Base-by-base conservation (phyloP, 2,113 vertebrate genomes). In the Gavia stellata region DNA sequence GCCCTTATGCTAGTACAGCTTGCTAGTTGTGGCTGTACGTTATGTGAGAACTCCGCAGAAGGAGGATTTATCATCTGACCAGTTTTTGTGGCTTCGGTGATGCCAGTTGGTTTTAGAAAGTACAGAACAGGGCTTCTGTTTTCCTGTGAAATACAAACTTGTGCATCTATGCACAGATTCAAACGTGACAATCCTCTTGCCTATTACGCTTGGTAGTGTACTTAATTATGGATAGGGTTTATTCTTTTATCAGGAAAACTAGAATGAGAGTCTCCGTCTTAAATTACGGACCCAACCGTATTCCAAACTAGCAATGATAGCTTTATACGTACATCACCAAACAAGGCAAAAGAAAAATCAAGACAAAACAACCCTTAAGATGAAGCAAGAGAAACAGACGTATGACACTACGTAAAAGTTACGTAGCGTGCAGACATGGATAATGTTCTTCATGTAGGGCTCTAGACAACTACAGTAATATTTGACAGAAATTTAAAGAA, bases 251-350 rank as follows among this genome's bases (percentile, higher is more conserved):
- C 71, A 62, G 62, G 40, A 63, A 82, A 82, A 49, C 8, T 6
- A 50, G 40, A 59, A 34, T 3, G 21, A 58, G 42, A 44, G 33
- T 25, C 24, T 81, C 49, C 2, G 8, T 29, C 73, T 80, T 58
- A n/a, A 85, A 58, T 33, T 4, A 2, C 1, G 4, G 52, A 14
- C 15, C 10, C 40, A n/a, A 0, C 8, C 36, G 52, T 23, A 25
- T 49, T 55, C 63, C 14, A 14, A 36, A 71, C 73, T 6, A 81
- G 25, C 52, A 36, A 36, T 5, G 38, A 4, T 6, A 74, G 34
- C 29, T 82, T 65, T 25, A 7, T 6, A 33, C 12, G 33, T 12
- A 38, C 36, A 70, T 31, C 33, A 21, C 36, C 15, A n/a, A 82
- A 40, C 5, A 20, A 26, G 40, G n/a, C 36, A 20, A 50, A 59